Evolutionary conservation across 1,140 invertebrate genomes (phyloP), one percentile per base, ranked within the genome.

Genomic region (Batillaria attramentaria): DNA sequence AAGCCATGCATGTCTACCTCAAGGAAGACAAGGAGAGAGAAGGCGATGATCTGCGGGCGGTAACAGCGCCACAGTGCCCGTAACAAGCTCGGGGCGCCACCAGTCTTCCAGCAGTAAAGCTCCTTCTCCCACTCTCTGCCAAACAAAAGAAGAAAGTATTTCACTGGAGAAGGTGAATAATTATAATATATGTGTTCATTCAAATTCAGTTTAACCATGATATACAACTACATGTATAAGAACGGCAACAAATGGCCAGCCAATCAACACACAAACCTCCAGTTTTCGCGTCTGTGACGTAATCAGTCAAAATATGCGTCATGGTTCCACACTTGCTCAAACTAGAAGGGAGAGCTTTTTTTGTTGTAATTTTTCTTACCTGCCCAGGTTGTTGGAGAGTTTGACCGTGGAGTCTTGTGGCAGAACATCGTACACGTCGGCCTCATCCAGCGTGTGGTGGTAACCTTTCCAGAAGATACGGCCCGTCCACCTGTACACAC

Each of bases 111-210:
- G 33, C 68, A 69, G 70, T 85, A 86, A 41, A 86, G 77, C 62
- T 86, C 85, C 50, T 85, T 86, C 72, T 85, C 85, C 85, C 85
- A 86, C 72, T 86, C 83, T 50, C 85, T 86, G 81, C 0, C 72
- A 82, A n/a, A 70, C 1, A 39, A 65, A n/a, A n/a, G n/a, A 35
- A 66, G 35, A 79, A 20, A 82, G 16, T n/a, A 33, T 31, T 33
- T 72, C 2, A 57, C 66, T 37, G n/a, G 41, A 41, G 41, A 57
- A 75, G 2, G n/a, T n/a, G n/a, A n/a, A n/a, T n/a, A n/a, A n/a
- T n/a, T n/a, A n/a, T n/a, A n/a, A n/a, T n/a, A n/a, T n/a, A n/a
- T n/a, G n/a, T n/a, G n/a, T n/a, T n/a, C n/a, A n/a, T n/a, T n/a
- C n/a, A n/a, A n/a, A n/a, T n/a, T n/a, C n/a, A n/a, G n/a, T n/a